Base-by-base conservation (phyloP, 2,888 invertebrate species). In the Sisyra nigra region DNA sequence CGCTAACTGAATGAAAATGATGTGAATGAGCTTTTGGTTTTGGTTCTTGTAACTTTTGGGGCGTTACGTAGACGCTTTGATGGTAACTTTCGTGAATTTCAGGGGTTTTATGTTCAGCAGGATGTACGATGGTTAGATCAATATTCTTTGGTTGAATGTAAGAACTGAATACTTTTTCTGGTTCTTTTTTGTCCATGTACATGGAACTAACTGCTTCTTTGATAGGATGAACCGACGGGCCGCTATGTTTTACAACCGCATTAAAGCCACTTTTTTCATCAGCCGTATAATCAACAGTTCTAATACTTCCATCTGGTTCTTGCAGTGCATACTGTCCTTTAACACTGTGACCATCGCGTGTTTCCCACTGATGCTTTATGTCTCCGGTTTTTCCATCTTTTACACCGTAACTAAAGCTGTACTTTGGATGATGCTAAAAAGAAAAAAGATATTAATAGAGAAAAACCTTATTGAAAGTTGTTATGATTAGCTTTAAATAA, bases 351-450 rank as follows among this genome's bases (percentile, higher is more conserved):
- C 43, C 43, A 18, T 43, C 34, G 24, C 43, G 37, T 11, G 11
- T 14, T 17, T 43, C 43, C 43, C 43, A 43, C 13, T 43, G 43
- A 31, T 43, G 43, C 32, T 43, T 43, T 13, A 43, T 38, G n/a
- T 43, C 43, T 3, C 43, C 43, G 14, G 43, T 43, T 17, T 43
- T 30, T 4, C 17, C 10, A 18, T 43, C 43, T 17, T 43, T 43
- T 5, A 43, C 43, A 13, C 43, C 43, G 9, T 43, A 43, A 31
- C 38, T 19, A 14, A 43, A 43, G 17, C 29, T 17, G 18, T 43
- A 43, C 9, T 37, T 31, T 10, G 38, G 38, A 7, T 37, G 7
- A n/a, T 18, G 18, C 43, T 43, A 31, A 10, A 43, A 43, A 31
- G 10, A 31, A 36, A 34, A 34, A 11, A 34, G 34, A n/a, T n/a